Percentiles rank a stretch among this genome's conserved stretches.
Evolutionary conservation across 2,888 invertebrate species (phyloP).

Genomic region (Galerucella nymphaeae): DNA sequence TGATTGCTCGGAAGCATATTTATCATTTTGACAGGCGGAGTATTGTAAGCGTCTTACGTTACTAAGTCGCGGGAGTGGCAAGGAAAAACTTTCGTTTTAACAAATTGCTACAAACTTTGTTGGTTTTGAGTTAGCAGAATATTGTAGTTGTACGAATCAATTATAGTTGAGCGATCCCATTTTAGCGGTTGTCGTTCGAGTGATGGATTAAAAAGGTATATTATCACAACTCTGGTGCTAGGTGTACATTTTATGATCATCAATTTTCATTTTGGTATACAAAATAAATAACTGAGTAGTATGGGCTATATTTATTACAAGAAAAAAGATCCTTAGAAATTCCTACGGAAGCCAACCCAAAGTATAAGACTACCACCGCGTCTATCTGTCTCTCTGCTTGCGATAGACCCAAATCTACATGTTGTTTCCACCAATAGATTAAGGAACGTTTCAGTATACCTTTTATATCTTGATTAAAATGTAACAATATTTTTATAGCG

Average conservation of each 20-base stretch:
- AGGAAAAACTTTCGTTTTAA: constrained; percentile 48
- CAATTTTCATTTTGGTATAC: too few species aligned
- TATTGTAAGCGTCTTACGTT: constrained; percentile 52
- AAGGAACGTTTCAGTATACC: too few species aligned
- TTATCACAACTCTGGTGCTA: not conserved
- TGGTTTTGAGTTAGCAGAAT: constrained; percentile 13
- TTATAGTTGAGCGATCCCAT: constrained; percentile 13
- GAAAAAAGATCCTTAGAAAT: too few species aligned
- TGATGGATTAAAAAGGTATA: not conserved
- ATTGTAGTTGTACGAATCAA: constrained; percentile 21
- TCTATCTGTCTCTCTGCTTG: too few species aligned
- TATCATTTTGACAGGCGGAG: constrained; percentile 52
- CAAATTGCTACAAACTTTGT: constrained; percentile 45
- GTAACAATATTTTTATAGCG: too few species aligned
- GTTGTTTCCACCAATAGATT: too few species aligned
- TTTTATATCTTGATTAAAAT: too few species aligned
- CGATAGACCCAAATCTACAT: too few species aligned
- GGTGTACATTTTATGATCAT: not conserved
- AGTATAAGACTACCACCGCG: too few species aligned
- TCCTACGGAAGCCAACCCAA: too few species aligned
- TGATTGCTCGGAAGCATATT: constrained; percentile 52
- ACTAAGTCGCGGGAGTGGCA: constrained; percentile 42
- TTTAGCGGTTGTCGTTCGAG: constrained; percentile 3
- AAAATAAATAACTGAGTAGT: too few species aligned
- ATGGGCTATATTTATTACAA: too few species aligned